phyloP scores from a whole-genome alignment of 2,888 invertebrate species.

The Sepiola atlantica region DNA sequence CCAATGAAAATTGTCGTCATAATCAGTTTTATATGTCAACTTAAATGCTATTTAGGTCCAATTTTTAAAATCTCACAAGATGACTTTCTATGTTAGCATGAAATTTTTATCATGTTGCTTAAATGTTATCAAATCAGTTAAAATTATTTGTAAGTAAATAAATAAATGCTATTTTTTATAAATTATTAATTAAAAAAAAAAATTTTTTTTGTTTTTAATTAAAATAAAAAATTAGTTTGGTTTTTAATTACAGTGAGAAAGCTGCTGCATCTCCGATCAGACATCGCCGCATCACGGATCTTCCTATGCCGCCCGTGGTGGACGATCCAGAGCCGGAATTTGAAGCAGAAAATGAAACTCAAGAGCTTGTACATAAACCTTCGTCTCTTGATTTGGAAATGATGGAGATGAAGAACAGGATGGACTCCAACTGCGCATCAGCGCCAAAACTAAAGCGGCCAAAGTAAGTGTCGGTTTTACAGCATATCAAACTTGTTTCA shows the following conservation, averaged over 20 bases:
- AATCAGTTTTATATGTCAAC: no score
- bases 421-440: not conserved
- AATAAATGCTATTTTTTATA: not conserved
- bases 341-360: slow-evolving; percentile 52
- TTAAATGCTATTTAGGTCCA: no score
- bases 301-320: slow-evolving; percentile 90
- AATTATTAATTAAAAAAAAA: no score
- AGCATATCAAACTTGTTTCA: no score
- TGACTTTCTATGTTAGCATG: no score
- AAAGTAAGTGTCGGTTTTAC: slow-evolving; percentile 56
- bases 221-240: no score
- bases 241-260: slow-evolving; percentile 47
- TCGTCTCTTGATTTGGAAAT: slow-evolving; percentile 39
- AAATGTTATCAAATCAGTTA: no score
- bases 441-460: slow-evolving; percentile 60
- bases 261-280: slow-evolving; percentile 70
- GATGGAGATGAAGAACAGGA: slow-evolving; percentile 46
- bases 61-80: no score
- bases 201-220: not conserved
- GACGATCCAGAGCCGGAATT: slow-evolving; percentile 63
- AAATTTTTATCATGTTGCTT: no score
- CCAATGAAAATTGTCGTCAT: no score
- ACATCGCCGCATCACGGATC: slow-evolving; percentile 85
- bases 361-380: not conserved
- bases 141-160: not conserved